Conservation (phyloP, 1,140 invertebrate genomes). For the Steinernema feltiae region DNA sequence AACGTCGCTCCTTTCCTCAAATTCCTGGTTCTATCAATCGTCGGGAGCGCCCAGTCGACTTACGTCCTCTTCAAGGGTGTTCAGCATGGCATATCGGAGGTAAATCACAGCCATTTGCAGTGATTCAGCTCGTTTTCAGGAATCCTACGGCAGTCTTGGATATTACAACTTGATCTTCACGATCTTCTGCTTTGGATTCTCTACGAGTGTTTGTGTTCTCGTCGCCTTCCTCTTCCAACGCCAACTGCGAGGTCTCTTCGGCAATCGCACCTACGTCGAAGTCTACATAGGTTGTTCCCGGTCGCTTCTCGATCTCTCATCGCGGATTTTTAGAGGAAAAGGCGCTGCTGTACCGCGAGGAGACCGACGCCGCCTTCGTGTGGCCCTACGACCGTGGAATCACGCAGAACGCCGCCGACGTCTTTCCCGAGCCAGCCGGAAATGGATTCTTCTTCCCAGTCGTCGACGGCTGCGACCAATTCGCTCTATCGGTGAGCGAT, state of each 20-base stretch:
- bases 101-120: background rate
- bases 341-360: background rate
- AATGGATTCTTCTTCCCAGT: too few species aligned
- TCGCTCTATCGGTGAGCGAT: too few species aligned
- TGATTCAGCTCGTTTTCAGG: background rate
- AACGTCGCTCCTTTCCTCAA: too few species aligned
- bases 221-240: background rate
- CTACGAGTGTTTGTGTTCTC: background rate
- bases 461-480: too few species aligned
- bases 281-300: too few species aligned
- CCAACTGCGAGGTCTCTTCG: background rate
- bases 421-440: too few species aligned
- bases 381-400: too few species aligned
- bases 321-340: background rate
- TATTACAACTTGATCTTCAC: too few species aligned
- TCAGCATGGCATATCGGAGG: background rate
- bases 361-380: too few species aligned
- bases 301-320: background rate
- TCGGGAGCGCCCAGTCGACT: background rate
- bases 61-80: background rate
- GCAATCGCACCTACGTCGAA: too few species aligned
- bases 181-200: too few species aligned
- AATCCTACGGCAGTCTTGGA: background rate
- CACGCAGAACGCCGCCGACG: too few species aligned
- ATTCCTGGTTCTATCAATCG: background rate